Evolutionary conservation across 1,140 invertebrate genomes (phyloP), one percentile per base, ranked within the genome.

Genomic region (Drosophila truncata): DNA sequence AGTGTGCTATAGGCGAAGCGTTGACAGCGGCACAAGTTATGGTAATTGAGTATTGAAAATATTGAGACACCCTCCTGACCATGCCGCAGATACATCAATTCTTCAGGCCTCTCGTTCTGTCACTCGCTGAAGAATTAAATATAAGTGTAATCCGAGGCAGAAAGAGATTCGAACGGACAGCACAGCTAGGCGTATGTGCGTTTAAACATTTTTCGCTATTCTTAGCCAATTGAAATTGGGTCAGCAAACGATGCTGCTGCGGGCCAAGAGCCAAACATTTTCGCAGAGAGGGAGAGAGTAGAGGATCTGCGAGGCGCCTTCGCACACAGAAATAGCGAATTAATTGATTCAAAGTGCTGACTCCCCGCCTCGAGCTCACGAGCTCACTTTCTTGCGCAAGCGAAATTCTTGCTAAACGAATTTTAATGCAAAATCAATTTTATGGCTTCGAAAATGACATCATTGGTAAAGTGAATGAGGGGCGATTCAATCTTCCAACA

Each of bases 401-500:
- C 42, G 6, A 23, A 62, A 87, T 67, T 47, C 35, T 62, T 69
- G 44, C 52, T 65, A 78, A 77, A 20, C 77, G 27, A 78, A 50
- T 63, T 88, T 87, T 80, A 67, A 80, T 80, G 54, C 72, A 69
- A 82, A 83, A 88, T 87, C 84, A 71, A 80, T 83, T 74, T 78
- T 29, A 47, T 70, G 55, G 4, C 66, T 29, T 46, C 18, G 60
- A 67, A 55, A 50, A 50, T 86, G 84, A 88, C 76, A 83, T 86
- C 83, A 86, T 49, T 18, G 23, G 11, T n/a, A 8, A 37, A 39
- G 35, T 7, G 5, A 42, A 29, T 13, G n/a, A 31, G 35, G 16
- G 14, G 35, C 44, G 10, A 55, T 41, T 64, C 44, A 52, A 71
- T 58, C 50, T 50, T 41, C 67, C 72, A 60, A 54, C 78, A 60